Base-by-base conservation (phyloP, 2,888 invertebrate genomes). In the Fragum fragum region DNA sequence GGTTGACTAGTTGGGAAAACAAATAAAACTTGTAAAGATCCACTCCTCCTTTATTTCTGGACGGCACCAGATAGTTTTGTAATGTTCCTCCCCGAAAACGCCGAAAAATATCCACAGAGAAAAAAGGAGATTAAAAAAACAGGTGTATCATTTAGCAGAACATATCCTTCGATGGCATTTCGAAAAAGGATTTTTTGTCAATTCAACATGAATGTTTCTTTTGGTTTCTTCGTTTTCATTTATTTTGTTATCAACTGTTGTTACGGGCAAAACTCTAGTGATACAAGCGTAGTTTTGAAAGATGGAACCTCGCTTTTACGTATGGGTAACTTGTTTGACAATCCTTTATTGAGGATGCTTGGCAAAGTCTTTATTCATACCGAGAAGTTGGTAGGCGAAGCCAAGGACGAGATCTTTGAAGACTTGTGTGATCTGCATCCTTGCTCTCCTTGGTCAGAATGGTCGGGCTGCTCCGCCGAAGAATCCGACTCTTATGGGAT, bases 321-420 rank as follows among this genome's bases (percentile, higher is more conserved):
- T 11, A 39, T 66, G 21, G 66, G 66, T 11, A 23, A 0, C 5
- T 1, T 66, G 21, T 39, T 23, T 14, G 66, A 66, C 14, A 66
- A 66, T 23, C 39, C 66, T 6, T 39, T 66, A 23, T 26, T 66
- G 6, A 36, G 66, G 3, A 66, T 66, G 66, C 32, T 66, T 14
- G 66, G 66, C 6, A 39, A 66, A 6, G 66, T 66, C 23, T 66
- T 66, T n/a, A 39, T 23, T 9, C 39, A 66, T 21, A 66, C 66
- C 5, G 66, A 66, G 28, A 26, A 23, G 21, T 36, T 66, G 1
- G 66, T 66, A 1, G 26, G 28, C 0, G 21, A 66, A n/a, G 66
- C 66, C 3, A 66, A 66, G 42, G 26, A 42, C 11, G 66, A 66
- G 42, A 66, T 66, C 0, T 66, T 66, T 21, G 66, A 66, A 23